Evolutionary conservation across 2,888 invertebrate species (phyloP), one percentile per base, ranked within the genome.

Genomic region (Phasia obesa): DNA sequence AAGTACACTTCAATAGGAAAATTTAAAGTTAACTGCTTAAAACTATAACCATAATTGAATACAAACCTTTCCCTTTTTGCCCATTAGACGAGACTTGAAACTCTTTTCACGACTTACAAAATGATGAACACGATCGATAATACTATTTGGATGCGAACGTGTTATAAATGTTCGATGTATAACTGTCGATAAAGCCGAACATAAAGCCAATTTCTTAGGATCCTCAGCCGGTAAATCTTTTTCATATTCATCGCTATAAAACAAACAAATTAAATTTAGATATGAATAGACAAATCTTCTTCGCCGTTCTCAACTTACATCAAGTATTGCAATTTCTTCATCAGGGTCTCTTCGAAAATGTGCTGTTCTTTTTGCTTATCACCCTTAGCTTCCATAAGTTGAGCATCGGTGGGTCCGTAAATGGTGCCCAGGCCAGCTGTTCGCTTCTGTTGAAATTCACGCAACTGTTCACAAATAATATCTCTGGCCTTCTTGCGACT

Each of bases 401-500:
- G 94, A 80, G 94, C 93, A 92, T 97, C 97, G 23, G 94, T 93
- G 0, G 97, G 97, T 0, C 98, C 98, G 92, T 96, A 98, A 86
- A 99, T 94, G 64, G 95, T 95, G 15, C 96, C 97, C 81, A 98
- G 92, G 2, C 98, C 98, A 42, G 97, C 96, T 44, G 95, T 96
- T 86, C 98, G 92, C 91, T 98, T 98, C 87, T 95, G 95, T 88
- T 98, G 95, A 85, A 93, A 93, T 85, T 92, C 92, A 47, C 91
- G 87, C 57, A 92, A 84, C 84, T 92, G 92, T 83, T 90, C 90
- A 76, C 89, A 90, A 23, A 92, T 91, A 64, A 90, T 87, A 51
- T 91, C 91, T 84, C 90, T 89, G 31, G 92, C 92, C 44, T 95
- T 94, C 85, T 94, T 94, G 47, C 98, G 93, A 65, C 98, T 97